These are phyloP conservation scores for Zaprionus lineosus DNA, from an alignment of 2,888 invertebrate genomes.

Conservation along the genomic window DNA sequence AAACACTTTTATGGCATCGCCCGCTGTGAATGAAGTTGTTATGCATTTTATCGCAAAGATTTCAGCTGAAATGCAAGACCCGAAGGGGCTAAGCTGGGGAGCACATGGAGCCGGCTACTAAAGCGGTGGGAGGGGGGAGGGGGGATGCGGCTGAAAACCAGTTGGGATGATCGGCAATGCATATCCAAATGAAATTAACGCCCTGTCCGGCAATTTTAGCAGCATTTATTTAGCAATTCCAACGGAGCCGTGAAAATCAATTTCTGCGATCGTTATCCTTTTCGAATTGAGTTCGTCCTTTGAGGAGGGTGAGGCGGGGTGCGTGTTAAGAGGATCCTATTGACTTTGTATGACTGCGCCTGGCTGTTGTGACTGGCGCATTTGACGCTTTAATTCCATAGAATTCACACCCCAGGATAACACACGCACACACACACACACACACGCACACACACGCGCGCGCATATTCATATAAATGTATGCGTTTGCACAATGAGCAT, in stretches of 20 bases:
- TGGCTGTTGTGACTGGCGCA: conserved; percentile 69
- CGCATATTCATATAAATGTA: no score
- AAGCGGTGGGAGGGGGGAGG: background rate
- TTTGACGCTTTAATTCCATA: conserved; percentile 73
- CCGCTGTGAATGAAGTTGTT: conserved; percentile 82
- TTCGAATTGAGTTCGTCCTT: background rate
- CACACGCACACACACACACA: conserved; percentile 8
- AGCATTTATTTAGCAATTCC: conserved; percentile 64
- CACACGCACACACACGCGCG: no score
- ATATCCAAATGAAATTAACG: conserved; percentile 73
- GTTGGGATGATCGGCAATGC: conserved; percentile 48
- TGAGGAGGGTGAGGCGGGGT: background rate
- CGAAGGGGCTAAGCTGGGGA: background rate
- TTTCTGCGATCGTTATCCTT: conserved; percentile 43
- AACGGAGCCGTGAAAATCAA: conserved; percentile 68
- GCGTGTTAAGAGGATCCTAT: conserved; percentile 1
- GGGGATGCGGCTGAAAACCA: conserved; percentile 40
- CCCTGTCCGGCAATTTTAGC: conserved; percentile 70
- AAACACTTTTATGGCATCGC: conserved; percentile 82
- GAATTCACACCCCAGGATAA: conserved; percentile 57
- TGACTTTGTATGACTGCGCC: conserved; percentile 52
- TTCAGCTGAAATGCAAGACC: conserved; percentile 61
- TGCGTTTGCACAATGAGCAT: conserved; percentile 29
- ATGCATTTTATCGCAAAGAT: conserved; percentile 77
- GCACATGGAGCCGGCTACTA: no score